Base-by-base conservation (phyloP, 2,113 vertebrate genomes). In the Tetrax tetrax region DNA sequence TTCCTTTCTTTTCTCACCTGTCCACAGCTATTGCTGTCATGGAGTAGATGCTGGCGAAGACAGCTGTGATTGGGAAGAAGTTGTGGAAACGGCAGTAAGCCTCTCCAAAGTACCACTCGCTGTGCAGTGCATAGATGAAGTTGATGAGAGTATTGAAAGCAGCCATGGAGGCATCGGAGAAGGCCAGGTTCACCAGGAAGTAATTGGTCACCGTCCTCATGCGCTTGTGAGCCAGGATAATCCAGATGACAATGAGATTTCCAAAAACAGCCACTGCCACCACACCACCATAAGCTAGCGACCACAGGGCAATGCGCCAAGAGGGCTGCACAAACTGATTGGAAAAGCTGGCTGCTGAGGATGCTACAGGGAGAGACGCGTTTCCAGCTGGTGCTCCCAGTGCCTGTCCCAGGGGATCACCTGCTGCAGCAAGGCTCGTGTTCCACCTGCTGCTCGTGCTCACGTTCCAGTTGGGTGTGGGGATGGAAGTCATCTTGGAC, bases 31-130 rank as follows among this genome's bases (percentile, higher is more conserved):
- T 99, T 0, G 99, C 99, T 22, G 99, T 99, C 99, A 99, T 99
- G 83, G 99, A 99, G 97, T 99, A 99, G 98, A 99, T 99, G 98
- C 99, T 99, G 83, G 99, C 99, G 56, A 99, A 99, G 93, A 99
- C 99, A 2, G 99, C 99, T 4, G 99, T 99, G 81, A 99, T 99
- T 6, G 99, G 99, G 95, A 99, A 99, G 98, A 99, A 99, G 98
- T 99, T 99, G 97, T 99, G 99, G 97, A 99, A 99, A 97, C 98
- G 99, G 93, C 99, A 99, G 95, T 99, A 99, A 68, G 98, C 98
- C 81, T 99, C 98, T 8, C 99, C 99, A 57, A 99, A 99, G 98
- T 99, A 99, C 99, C 99, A 99, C 60, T 99, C 99, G 1, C 98
- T 98, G 96, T 99, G 99, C 16, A 99, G 96, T 0, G 99, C 99